These are phyloP conservation scores for Grantiella picta DNA, from an alignment of 2,113 vertebrate genomes.

Conservation along the genomic window DNA sequence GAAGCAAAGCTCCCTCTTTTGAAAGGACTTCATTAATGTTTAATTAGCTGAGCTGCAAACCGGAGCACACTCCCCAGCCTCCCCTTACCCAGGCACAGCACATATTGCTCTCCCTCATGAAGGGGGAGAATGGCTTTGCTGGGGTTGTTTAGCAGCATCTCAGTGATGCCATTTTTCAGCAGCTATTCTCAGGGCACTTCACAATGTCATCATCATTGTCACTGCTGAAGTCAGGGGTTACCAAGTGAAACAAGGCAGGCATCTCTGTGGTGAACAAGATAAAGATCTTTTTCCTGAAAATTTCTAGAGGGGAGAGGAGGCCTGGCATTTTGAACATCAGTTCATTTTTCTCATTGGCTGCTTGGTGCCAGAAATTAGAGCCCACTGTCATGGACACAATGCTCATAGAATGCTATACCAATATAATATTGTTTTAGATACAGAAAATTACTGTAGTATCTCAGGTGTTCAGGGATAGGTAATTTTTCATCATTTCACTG, in stretches of 20 bases:
- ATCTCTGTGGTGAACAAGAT: background rate
- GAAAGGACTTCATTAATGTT: constrained; percentile 35
- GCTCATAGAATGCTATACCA: background rate
- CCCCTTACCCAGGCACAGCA: background rate
- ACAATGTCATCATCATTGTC: background rate
- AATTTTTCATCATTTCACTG: background rate
- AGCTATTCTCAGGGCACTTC: background rate
- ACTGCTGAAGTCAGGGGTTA: background rate
- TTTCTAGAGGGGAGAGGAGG: background rate
- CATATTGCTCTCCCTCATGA: rapidly evolving
- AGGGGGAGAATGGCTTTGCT: background rate
- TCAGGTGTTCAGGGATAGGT: background rate
- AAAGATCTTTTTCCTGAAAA: rapidly evolving
- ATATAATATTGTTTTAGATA: background rate
- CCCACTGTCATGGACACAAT: background rate
- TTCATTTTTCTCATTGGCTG: background rate
- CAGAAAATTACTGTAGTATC: background rate
- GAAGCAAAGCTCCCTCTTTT: constrained; percentile 10
- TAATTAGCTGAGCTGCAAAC: constrained; percentile 24
- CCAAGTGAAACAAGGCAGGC: background rate
- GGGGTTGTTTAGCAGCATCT: background rate
- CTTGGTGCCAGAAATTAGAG: background rate
- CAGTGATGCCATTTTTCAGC: background rate
- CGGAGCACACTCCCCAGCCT: background rate
- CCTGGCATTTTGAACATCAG: background rate